phyloP scores from a whole-genome alignment of 2,888 invertebrate species.

The Conistra vaccinii region DNA sequence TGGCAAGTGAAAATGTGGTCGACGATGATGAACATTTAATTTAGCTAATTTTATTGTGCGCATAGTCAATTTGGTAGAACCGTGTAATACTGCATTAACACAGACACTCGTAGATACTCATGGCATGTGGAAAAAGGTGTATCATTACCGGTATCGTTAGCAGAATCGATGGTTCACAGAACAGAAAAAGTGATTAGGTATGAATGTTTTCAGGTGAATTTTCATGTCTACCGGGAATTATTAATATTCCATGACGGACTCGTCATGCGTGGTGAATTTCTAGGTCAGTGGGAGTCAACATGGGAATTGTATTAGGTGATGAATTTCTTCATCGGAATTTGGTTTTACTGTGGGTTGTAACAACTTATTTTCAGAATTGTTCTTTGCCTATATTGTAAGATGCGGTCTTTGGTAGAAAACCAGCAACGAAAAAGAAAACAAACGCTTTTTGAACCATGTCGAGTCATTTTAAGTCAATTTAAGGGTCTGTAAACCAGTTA shows the following conservation, averaged over 20 bases:
- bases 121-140: conserved; percentile 63
- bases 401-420: too few species aligned
- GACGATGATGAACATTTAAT: too few species aligned
- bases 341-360: neutral
- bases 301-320: conserved; percentile 24
- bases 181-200: conserved; percentile 42
- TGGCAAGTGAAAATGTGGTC: too few species aligned
- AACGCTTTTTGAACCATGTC: conserved; percentile 14
- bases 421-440: too few species aligned
- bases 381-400: too few species aligned
- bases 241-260: conserved; percentile 8
- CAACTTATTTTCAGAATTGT: too few species aligned
- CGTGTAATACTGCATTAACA: conserved; percentile 21
- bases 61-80: conserved; percentile 35
- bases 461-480: conserved; percentile 60
- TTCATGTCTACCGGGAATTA: conserved; percentile 17
- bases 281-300: conserved; percentile 24
- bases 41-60: too few species aligned
- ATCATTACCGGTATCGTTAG: conserved; percentile 62
- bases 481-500: conserved; percentile 49
- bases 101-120: conserved; percentile 33
- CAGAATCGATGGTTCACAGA: conserved; percentile 46
- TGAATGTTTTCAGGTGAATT: conserved; percentile 32
- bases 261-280: conserved; percentile 22
- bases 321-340: conserved; percentile 29